These are phyloP conservation scores for Chloromyia formosa DNA, from an alignment of 2,888 invertebrate species.

Conservation along the genomic window DNA sequence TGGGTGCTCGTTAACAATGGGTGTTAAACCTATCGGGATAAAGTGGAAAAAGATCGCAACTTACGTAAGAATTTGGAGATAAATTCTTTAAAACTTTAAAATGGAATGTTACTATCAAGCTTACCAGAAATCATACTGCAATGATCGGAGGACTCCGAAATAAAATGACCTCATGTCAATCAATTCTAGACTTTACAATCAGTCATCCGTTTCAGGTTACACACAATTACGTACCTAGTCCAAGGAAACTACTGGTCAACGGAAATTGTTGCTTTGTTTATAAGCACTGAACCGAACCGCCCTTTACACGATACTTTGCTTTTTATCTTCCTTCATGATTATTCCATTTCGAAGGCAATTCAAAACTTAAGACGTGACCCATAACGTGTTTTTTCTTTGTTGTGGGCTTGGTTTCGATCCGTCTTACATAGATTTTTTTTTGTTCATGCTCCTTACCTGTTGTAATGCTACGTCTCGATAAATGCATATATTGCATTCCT, in stretches of 20 bases:
- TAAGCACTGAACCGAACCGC: constrained; percentile 42
- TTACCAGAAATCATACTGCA: too few species aligned
- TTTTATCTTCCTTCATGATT: constrained; percentile 22
- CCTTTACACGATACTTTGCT: constrained; percentile 25
- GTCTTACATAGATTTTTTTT: neutral
- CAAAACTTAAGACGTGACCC: constrained; percentile 17
- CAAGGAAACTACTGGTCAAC: neutral
- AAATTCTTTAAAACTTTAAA: too few species aligned
- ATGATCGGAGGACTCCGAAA: too few species aligned
- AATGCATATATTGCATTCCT: constrained; percentile 12
- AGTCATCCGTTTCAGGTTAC: neutral
- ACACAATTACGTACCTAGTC: too few species aligned
- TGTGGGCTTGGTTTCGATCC: neutral
- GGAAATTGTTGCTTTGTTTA: constrained; percentile 29
- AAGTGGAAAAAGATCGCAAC: too few species aligned
- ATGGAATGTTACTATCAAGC: too few species aligned
- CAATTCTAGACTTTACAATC: too few species aligned
- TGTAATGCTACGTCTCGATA: neutral
- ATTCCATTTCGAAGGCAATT: constrained; percentile 12
- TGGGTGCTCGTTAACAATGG: too few species aligned
- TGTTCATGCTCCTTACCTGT: neutral
- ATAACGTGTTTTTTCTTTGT: constrained; percentile 4
- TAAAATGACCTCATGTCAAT: neutral
- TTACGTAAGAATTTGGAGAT: too few species aligned
- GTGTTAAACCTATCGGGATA: too few species aligned